Percentiles rank a stretch among this genome's conserved stretches.
These are phyloP conservation scores for Apis cerana DNA, from an alignment of 1,140 invertebrate genomes.

Conservation along the genomic window DNA sequence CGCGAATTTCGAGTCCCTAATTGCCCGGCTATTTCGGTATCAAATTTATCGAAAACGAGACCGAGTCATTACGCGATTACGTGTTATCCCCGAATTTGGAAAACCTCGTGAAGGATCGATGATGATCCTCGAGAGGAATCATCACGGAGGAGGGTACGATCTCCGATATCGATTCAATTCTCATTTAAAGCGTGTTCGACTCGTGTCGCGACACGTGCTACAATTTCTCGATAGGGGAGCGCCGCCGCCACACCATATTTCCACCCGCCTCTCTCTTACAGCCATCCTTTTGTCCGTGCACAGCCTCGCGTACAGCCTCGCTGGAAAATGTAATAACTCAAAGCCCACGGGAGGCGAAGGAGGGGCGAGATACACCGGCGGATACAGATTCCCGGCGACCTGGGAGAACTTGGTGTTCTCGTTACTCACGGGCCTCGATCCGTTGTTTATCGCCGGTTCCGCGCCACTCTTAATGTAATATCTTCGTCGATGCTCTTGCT, in stretches of 20 bases:
- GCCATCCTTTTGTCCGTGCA: conserved; percentile 26
- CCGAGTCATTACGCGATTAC: too few species aligned
- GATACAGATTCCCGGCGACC: conserved; percentile 30
- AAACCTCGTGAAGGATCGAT: not conserved
- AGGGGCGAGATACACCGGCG: conserved; percentile 9
- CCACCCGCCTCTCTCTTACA: not conserved
- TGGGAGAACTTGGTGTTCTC: conserved; percentile 1
- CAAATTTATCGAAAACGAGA: too few species aligned
- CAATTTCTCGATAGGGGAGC: conserved; percentile 23
- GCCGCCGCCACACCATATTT: not conserved
- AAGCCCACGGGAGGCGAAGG: conserved; percentile 23
- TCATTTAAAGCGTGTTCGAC: conserved; percentile 19
- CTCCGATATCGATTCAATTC: not conserved
- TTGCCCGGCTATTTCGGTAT: too few species aligned
- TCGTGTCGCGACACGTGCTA: conserved; percentile 44
- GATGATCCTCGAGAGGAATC: too few species aligned
- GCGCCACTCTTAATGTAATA: conserved; percentile 33
- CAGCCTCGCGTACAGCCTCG: not conserved
- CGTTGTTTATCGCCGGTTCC: conserved; percentile 39
- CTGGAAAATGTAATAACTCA: conserved; percentile 45
- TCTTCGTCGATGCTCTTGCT: not conserved
- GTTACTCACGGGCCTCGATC: conserved; percentile 35
- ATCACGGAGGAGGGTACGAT: not conserved
- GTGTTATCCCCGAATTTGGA: not conserved
- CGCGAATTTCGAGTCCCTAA: too few species aligned